phyloP scores from a whole-genome alignment of 2,888 invertebrate species.

The Orchestes rusci region DNA sequence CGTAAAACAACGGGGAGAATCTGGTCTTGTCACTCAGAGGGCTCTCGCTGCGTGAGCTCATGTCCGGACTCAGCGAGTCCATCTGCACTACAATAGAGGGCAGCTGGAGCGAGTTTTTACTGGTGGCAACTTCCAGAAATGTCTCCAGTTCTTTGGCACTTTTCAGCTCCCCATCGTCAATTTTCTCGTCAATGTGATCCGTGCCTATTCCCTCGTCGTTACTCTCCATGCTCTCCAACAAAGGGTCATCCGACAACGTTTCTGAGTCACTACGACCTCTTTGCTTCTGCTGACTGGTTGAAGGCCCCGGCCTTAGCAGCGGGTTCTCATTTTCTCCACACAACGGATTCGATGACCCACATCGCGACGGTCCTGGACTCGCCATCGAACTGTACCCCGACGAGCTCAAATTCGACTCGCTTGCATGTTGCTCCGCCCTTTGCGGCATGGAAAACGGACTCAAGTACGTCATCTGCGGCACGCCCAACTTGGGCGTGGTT shows the following conservation, averaged over 20 bases:
- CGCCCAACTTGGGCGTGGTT: constrained; percentile 45
- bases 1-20: constrained; percentile 67
- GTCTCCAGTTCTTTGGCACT: constrained; percentile 59
- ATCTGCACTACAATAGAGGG: constrained; percentile 55
- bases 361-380: constrained; percentile 73
- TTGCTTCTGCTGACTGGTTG: constrained; percentile 37
- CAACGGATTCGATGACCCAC: constrained; percentile 73
- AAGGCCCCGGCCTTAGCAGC: constrained; percentile 62
- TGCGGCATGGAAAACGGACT: constrained; percentile 72
- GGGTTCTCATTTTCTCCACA: constrained; percentile 70
- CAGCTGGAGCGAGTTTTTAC: constrained; percentile 49
- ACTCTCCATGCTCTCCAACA: constrained; percentile 65
- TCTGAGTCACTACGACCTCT: constrained; percentile 65
- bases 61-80: constrained; percentile 58
- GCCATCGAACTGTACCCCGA: constrained; percentile 83
- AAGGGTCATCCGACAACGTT: constrained; percentile 64
- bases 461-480: constrained; percentile 57
- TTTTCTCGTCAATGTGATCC: constrained; percentile 61
- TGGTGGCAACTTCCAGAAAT: constrained; percentile 31
- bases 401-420: constrained; percentile 76
- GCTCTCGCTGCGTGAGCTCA: constrained; percentile 72
- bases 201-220: constrained; percentile 75
- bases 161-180: constrained; percentile 60
- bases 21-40: constrained; percentile 67
- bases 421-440: constrained; percentile 66